Percentiles rank a stretch among this genome's conserved stretches.
These are phyloP conservation scores for Podocnemis expansa DNA, from an alignment of 2,113 vertebrate genomes.

Conservation along the genomic window DNA sequence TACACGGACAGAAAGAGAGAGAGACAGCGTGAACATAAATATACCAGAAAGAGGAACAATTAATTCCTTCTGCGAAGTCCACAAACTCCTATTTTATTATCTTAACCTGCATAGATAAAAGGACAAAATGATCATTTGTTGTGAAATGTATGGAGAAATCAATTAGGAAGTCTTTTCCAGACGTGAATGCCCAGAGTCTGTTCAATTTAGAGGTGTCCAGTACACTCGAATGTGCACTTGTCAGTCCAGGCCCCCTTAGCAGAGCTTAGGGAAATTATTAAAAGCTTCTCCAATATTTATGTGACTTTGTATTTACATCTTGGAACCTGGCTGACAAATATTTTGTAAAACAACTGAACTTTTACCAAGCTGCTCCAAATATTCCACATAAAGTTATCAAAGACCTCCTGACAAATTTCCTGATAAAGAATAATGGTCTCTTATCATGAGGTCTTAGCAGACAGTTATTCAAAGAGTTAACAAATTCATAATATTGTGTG, in stretches of 20 bases:
- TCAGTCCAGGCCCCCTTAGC: constrained; percentile 17
- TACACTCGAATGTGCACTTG: constrained; percentile 10
- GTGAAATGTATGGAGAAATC: constrained; percentile 43
- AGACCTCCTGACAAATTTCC: constrained; percentile 49
- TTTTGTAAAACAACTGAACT: constrained; percentile 31
- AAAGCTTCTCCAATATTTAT: constrained; percentile 52
- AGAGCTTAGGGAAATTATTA: constrained; percentile 34
- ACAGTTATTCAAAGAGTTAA: constrained; percentile 61
- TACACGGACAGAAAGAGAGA: constrained; percentile 69
- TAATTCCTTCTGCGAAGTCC: constrained; percentile 58
- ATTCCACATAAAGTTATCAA: constrained; percentile 58
- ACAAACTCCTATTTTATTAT: constrained; percentile 62
- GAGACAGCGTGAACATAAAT: constrained; percentile 24
- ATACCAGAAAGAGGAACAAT: constrained; percentile 47
- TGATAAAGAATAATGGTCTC: constrained; percentile 29
- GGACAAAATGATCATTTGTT: constrained; percentile 62
- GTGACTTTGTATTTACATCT: constrained; percentile 39
- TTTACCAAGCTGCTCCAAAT: constrained; percentile 55
- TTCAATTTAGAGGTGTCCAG: background rate
- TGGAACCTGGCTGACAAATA: constrained; percentile 23
- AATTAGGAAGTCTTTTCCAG: background rate
- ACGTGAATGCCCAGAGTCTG: background rate
- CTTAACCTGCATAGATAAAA: constrained; percentile 64
- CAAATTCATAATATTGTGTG: constrained; percentile 59
- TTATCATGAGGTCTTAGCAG: constrained; percentile 35